Evolutionary conservation across 2,113 vertebrate genomes (phyloP).

Genomic region (Laterallus jamaicensis): DNA sequence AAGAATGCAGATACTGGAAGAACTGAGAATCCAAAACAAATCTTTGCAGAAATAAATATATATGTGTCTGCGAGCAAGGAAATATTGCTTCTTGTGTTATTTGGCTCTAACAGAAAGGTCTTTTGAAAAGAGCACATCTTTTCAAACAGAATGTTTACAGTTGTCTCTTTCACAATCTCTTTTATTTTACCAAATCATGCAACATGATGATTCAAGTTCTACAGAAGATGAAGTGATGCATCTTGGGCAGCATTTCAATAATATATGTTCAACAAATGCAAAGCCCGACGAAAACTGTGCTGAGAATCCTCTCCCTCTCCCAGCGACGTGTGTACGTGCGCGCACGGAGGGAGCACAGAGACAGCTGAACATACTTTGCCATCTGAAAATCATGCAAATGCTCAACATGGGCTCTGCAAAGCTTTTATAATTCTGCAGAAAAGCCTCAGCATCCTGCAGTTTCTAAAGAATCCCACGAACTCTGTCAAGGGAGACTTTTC

Average conservation of each 20-base stretch:
- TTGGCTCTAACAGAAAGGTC: constrained; percentile 51
- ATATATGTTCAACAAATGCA: constrained; percentile 27
- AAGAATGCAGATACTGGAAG: constrained; percentile 5
- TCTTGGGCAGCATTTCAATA: constrained; percentile 39
- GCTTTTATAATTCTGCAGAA: constrained; percentile 10
- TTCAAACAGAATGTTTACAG: constrained; percentile 57
- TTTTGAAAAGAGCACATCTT: constrained; percentile 54
- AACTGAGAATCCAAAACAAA: constrained; percentile 41
- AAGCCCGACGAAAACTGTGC: background rate
- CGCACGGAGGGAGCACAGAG: background rate
- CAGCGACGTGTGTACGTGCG: background rate
- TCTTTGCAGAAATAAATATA: constrained; percentile 39
- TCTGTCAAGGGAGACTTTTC: background rate
- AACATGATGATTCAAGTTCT: constrained; percentile 41
- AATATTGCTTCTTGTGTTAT: constrained; percentile 14
- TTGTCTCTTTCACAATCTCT: constrained; percentile 52
- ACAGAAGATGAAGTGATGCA: constrained; percentile 11
- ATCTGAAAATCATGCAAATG: constrained; percentile 38
- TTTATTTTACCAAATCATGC: constrained; percentile 55
- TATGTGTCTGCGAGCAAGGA: background rate
- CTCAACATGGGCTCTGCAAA: constrained; percentile 1
- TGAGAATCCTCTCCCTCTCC: background rate
- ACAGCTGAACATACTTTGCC: constrained; percentile 15
- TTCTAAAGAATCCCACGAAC: background rate
- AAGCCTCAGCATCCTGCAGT: constrained; percentile 43